Evolutionary conservation across 2,113 vertebrate species (phyloP).

Genomic region (Callospermophilus lateralis): DNA sequence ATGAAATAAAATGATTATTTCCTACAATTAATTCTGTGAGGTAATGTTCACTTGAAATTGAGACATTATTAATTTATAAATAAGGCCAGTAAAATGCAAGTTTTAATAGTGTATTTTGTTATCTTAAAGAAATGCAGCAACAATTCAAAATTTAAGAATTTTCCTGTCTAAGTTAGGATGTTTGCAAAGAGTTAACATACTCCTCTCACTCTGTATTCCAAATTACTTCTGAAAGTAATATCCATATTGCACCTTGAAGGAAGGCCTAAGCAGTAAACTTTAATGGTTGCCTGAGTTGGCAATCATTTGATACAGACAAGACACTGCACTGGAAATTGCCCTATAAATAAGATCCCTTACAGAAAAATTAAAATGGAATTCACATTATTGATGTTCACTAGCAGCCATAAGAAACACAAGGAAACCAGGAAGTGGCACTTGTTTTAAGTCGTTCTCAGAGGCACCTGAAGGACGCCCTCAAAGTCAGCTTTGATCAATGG

Average conservation of each 20-base stretch:
- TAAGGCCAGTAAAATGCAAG: constrained; percentile 28
- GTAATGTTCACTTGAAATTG: constrained; percentile 1
- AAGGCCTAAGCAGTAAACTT: constrained; percentile 91
- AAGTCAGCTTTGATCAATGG: constrained; percentile 86
- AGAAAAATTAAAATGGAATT: constrained; percentile 92
- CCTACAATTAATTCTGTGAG: constrained; percentile 70
- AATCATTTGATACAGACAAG: constrained; percentile 91
- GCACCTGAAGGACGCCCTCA: constrained; percentile 86
- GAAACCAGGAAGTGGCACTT: constrained; percentile 83
- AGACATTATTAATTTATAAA: constrained; percentile 61
- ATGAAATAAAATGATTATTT: constrained; percentile 69
- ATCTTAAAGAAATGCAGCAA: constrained; percentile 44
- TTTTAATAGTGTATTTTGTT: background rate
- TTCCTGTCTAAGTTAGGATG: background rate
- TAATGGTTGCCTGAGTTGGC: constrained; percentile 88
- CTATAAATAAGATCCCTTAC: constrained; percentile 91
- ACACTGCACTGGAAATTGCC: constrained; percentile 88
- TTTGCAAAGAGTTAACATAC: constrained; percentile 84
- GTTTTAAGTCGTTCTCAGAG: constrained; percentile 85
- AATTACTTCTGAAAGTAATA: constrained; percentile 89
- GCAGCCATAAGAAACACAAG: constrained; percentile 85
- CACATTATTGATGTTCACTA: constrained; percentile 89
- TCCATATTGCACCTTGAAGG: constrained; percentile 88
- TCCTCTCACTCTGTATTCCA: constrained; percentile 78
- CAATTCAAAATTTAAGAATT: constrained; percentile 62